A percentile compares a stretch with the other conserved stretches of the same genome.
Conservation (phyloP, 2,888 invertebrate genomes). For the Creontiades dilutus region DNA sequence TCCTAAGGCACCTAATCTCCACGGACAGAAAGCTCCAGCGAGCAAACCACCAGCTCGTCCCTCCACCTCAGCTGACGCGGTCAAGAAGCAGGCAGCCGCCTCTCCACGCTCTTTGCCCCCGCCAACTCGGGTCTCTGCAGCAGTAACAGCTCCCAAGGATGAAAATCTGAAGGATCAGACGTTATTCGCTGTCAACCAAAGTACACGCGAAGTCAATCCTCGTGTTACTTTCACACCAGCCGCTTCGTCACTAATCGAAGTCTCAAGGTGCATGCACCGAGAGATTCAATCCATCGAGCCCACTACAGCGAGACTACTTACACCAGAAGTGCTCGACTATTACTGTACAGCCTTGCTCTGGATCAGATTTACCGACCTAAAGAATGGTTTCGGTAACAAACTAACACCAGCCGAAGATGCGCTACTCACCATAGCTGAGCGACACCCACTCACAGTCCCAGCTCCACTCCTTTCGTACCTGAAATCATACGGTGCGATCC, state of each 20-base stretch:
- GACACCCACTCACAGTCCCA: slow-evolving; percentile 44
- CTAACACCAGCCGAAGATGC: slow-evolving; percentile 56
- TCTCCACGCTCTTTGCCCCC: slow-evolving; percentile 2
- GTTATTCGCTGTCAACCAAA: slow-evolving; percentile 53
- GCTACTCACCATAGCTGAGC: not conserved
- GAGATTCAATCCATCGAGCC: slow-evolving; percentile 33
- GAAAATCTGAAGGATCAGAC: slow-evolving; percentile 49
- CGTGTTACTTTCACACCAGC: slow-evolving; percentile 62
- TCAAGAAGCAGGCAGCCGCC: not conserved
- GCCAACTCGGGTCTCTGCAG: too few relatives aligned
- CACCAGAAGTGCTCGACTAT: slow-evolving; percentile 62
- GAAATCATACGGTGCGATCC: slow-evolving; percentile 58
- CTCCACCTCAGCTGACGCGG: not conserved
- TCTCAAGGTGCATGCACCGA: slow-evolving; percentile 41
- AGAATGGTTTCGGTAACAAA: slow-evolving; percentile 37
- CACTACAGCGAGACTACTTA: not conserved
- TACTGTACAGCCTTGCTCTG: slow-evolving; percentile 50
- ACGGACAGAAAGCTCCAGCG: not conserved
- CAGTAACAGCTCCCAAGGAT: not conserved
- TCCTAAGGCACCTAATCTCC: not conserved
- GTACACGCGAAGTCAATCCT: slow-evolving; percentile 26
- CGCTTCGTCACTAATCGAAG: slow-evolving; percentile 50
- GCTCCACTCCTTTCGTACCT: slow-evolving; percentile 54
- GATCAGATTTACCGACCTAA: slow-evolving; percentile 46
- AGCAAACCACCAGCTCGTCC: not conserved